Conservation (phyloP, 2,797 vertebrate genomes). For the Eulemur albifrons region DNA sequence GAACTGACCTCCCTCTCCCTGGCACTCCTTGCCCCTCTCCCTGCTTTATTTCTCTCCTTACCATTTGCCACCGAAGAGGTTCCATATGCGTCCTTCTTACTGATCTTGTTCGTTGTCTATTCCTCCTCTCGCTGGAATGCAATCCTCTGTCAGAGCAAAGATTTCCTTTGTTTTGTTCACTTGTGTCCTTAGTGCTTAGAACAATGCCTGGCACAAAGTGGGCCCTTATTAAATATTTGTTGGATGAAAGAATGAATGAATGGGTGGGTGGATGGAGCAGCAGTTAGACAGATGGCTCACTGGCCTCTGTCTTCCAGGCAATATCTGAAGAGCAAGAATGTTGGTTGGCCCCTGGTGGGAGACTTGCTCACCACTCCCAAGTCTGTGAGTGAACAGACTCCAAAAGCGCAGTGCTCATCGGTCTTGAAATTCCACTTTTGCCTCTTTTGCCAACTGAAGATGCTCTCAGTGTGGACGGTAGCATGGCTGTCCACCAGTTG, state of each 20-base stretch:
- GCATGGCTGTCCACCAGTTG: not conserved
- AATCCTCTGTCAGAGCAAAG: not conserved
- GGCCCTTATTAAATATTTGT: not conserved
- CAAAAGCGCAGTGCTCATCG: not conserved
- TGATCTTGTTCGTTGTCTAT: not conserved
- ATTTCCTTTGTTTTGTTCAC: not conserved
- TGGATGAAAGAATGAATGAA: not conserved
- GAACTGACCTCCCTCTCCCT: not conserved
- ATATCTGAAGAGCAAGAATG: not conserved
- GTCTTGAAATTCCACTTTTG: slow-evolving; percentile 4
- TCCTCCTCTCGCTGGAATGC: not conserved
- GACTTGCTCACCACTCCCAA: not conserved
- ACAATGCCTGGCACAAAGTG: not conserved
- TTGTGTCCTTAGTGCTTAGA: not conserved
- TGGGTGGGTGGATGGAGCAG: not conserved
- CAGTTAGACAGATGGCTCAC: not conserved
- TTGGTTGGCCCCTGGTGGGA: not conserved
- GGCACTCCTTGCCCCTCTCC: too few species aligned
- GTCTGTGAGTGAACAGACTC: not conserved
- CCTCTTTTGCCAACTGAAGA: not conserved
- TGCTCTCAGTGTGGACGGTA: not conserved
- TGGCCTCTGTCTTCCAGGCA: not conserved
- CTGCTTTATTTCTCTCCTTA: not conserved
- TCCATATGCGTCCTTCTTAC: not conserved
- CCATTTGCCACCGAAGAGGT: not conserved